These are phyloP conservation scores for Amphipyra tragopoginis DNA, from an alignment of 2,888 invertebrate genomes.

Conservation along the genomic window DNA sequence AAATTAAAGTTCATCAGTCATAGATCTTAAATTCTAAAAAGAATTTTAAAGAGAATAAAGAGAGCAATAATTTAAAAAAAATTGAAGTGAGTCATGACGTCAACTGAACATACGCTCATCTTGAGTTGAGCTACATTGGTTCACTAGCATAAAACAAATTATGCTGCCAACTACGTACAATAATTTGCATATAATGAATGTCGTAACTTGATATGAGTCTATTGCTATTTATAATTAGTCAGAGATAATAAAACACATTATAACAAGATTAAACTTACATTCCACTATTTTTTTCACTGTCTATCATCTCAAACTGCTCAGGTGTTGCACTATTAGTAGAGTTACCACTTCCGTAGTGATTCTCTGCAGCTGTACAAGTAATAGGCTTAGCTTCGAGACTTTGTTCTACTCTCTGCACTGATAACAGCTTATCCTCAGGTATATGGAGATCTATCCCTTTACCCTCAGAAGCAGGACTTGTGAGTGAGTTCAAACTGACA, in stretches of 20 bases:
- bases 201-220: constrained; percentile 25
- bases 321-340: constrained; percentile 90
- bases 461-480: constrained; percentile 81
- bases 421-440: constrained; percentile 73
- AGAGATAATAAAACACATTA: constrained; percentile 5
- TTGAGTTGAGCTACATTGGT: too few relatives aligned
- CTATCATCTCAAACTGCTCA: constrained; percentile 91
- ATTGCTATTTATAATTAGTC: not conserved
- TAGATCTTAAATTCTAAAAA: too few relatives aligned
- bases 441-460: constrained; percentile 78
- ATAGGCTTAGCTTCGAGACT: constrained; percentile 73
- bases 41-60: too few relatives aligned
- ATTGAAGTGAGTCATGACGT: too few relatives aligned
- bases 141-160: too few relatives aligned
- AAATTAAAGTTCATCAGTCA: too few relatives aligned
- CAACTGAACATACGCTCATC: too few relatives aligned
- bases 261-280: constrained; percentile 71
- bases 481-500: constrained; percentile 84
- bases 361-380: constrained; percentile 83
- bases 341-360: constrained; percentile 86
- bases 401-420: constrained; percentile 63
- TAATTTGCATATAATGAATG: constrained; percentile 15
- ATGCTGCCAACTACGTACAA: too few relatives aligned
- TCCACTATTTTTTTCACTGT: constrained; percentile 85
- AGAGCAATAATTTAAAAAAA: too few relatives aligned